phyloP scores from a whole-genome alignment of 2,113 vertebrate genomes.

The Xiphophorus hellerii region DNA sequence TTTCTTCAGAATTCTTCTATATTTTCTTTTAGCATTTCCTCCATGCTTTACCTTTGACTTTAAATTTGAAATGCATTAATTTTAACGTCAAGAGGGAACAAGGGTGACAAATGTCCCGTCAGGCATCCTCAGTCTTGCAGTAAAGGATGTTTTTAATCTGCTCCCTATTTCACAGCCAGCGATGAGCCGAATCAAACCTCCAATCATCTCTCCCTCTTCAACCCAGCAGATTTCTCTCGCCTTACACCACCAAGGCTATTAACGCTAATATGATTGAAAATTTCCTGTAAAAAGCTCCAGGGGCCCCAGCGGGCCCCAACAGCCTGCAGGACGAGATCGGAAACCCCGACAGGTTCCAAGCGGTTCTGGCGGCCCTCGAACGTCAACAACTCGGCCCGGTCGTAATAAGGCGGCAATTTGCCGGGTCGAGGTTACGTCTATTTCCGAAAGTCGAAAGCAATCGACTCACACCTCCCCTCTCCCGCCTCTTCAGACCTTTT shows the following conservation, averaged over 20 bases:
- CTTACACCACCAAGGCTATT: constrained; percentile 34
- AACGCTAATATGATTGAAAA: constrained; percentile 62
- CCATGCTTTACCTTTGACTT: not conserved
- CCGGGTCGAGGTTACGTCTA: constrained; percentile 4
- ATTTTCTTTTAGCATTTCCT: no score
- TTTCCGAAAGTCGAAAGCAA: constrained; percentile 46
- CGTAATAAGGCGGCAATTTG: constrained; percentile 14
- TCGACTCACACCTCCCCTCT: constrained; percentile 20
- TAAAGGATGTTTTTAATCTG: constrained; percentile 18
- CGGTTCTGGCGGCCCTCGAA: constrained; percentile 22
- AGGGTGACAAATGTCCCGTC: constrained; percentile 5
- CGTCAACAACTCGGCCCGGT: constrained; percentile 36
- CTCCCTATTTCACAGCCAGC: constrained; percentile 3
- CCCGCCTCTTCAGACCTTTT: not conserved
- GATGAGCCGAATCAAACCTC: constrained; percentile 26
- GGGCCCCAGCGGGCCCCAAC: constrained; percentile 30
- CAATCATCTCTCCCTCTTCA: not conserved
- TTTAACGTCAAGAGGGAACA: not conserved
- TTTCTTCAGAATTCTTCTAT: no score
- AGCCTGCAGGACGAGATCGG: constrained; percentile 34
- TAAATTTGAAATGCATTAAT: constrained; percentile 7
- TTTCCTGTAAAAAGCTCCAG: constrained; percentile 44
- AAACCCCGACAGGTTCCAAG: constrained; percentile 46
- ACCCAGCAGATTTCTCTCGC: not conserved
- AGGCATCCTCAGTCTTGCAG: not conserved